These are phyloP conservation scores for Sus scrofa DNA, from an alignment of 2,113 vertebrate genomes.

Conservation along the genomic window DNA sequence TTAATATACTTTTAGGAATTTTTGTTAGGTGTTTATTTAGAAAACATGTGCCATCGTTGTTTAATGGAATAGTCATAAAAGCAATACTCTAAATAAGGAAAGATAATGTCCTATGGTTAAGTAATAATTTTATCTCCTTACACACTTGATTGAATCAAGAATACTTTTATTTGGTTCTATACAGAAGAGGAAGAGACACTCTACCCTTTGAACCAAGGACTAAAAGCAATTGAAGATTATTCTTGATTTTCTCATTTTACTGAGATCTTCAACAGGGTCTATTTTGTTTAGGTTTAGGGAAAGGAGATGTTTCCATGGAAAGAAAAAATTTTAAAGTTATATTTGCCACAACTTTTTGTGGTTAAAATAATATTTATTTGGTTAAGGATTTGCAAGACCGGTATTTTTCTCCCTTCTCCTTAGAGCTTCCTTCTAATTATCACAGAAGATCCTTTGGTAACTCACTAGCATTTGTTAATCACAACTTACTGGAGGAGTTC, in stretches of 20 bases:
- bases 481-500: neutral
- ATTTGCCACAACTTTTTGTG: conserved; percentile 2
- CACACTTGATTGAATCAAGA: neutral
- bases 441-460: neutral
- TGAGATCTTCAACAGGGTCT: neutral
- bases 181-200: neutral
- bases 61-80: conserved; percentile 25
- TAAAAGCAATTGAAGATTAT: neutral
- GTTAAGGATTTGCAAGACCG: neutral
- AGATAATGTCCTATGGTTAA: neutral
- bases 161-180: neutral
- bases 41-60: neutral
- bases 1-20: neutral
- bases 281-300: neutral
- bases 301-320: neutral
- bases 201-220: neutral
- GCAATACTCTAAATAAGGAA: neutral
- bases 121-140: neutral
- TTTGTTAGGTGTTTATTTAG: conserved; percentile 73
- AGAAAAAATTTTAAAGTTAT: neutral
- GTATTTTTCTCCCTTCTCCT: neutral
- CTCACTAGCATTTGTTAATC: neutral
- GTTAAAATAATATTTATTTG: neutral
- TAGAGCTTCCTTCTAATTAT: neutral
- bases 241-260: neutral